Conservation (phyloP, 2,888 invertebrate species). For the Mythimna lalbum region DNA sequence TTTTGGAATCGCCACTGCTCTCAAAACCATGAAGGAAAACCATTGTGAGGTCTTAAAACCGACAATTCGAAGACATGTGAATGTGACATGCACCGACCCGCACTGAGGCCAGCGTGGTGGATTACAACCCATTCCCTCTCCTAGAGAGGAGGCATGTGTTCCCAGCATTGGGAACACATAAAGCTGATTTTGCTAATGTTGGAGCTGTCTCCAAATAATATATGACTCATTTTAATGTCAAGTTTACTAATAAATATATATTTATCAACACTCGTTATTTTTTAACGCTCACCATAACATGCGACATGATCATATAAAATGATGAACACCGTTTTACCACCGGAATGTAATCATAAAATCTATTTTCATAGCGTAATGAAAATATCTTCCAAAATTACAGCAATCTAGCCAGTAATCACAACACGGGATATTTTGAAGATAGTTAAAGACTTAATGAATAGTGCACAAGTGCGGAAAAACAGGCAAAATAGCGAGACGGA, state of each 20-base stretch:
- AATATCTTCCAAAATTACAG: constrained; percentile 63
- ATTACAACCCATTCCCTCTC: too few species aligned
- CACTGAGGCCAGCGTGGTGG: too few species aligned
- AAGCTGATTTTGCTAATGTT: too few species aligned
- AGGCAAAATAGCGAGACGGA: neutral
- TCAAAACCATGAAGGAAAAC: too few species aligned
- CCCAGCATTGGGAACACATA: too few species aligned
- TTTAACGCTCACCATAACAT: constrained; percentile 27
- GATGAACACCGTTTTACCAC: constrained; percentile 56
- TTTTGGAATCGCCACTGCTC: neutral
- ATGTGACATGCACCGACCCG: too few species aligned
- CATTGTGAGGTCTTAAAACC: too few species aligned
- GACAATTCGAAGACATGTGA: too few species aligned
- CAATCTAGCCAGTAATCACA: constrained; percentile 29
- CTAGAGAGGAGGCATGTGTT: too few species aligned
- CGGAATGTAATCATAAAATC: constrained; percentile 64
- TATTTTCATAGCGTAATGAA: constrained; percentile 62
- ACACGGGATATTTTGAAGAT: constrained; percentile 31
- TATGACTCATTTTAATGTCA: constrained; percentile 9
- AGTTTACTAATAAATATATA: constrained; percentile 39
- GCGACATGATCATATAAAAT: constrained; percentile 46
- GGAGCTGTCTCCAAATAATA: neutral
- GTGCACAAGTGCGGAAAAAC: neutral
- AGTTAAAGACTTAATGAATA: constrained; percentile 7
- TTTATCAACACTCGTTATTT: constrained; percentile 21